Evolutionary conservation across 2,888 invertebrate species (phyloP).

Genomic region (Exephanes ischioxanthus): DNA sequence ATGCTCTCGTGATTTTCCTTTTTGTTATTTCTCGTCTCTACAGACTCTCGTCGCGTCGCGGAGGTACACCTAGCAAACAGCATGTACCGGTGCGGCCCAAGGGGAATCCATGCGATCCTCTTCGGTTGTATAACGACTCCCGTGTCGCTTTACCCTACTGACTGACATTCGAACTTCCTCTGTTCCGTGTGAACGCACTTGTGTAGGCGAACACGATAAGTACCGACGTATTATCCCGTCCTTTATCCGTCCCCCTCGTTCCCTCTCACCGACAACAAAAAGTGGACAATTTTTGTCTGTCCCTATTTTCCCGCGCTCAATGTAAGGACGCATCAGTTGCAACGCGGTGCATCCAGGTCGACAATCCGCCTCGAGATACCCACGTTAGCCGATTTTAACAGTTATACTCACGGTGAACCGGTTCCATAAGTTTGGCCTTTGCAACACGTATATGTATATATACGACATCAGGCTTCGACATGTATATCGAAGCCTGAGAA

Average conservation of each 20-base stretch:
- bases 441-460: background rate
- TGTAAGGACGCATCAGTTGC: background rate
- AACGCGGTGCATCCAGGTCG: constrained; percentile 37
- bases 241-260: background rate
- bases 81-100: background rate
- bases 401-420: constrained; percentile 49
- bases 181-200: background rate
- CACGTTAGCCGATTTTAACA: constrained; percentile 38
- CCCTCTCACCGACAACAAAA: background rate
- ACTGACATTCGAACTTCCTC: constrained; percentile 43
- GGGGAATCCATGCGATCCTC: constrained; percentile 5
- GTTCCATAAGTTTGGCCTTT: constrained; percentile 34
- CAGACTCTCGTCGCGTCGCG: background rate
- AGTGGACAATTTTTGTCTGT: constrained; percentile 4
- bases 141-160: constrained; percentile 41
- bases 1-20: constrained; percentile 1
- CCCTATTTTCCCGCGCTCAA: constrained; percentile 5
- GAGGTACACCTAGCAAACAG: background rate
- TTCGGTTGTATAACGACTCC: constrained; percentile 18
- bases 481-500: too few relatives aligned
- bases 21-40: background rate
- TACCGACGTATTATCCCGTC: background rate
- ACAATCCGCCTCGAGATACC: constrained; percentile 20
- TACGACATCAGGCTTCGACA: too few relatives aligned
- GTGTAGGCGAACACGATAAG: background rate